Conservation (phyloP, 2,888 invertebrate species). For the Pristionchus maxplancki region DNA sequence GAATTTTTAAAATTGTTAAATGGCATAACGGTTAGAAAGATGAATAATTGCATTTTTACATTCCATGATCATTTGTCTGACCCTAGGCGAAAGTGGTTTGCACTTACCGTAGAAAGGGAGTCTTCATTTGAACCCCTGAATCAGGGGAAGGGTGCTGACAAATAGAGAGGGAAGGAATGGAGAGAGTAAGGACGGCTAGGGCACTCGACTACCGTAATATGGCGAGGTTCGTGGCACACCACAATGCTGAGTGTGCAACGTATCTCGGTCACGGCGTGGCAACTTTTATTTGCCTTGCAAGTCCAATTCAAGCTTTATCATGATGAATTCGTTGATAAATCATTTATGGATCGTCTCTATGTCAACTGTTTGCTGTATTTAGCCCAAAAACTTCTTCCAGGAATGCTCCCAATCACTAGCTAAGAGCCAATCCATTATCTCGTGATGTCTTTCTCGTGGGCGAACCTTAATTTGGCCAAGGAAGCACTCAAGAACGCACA, state of each 20-base stretch:
- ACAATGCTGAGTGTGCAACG: conserved; percentile 34
- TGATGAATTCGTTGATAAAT: background rate
- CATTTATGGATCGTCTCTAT: background rate
- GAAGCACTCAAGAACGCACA: conserved; percentile 62
- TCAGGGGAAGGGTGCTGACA: conserved; percentile 23
- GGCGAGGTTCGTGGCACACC: conserved; percentile 24
- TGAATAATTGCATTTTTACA: too few species aligned
- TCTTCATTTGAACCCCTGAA: background rate
- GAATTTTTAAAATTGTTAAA: too few species aligned
- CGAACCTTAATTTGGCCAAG: conserved; percentile 52
- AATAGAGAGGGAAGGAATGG: conserved; percentile 37
- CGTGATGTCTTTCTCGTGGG: conserved; percentile 51
- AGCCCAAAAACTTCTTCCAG: background rate
- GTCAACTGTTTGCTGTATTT: background rate
- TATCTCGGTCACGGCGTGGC: conserved; percentile 37
- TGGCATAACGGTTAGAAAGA: too few species aligned
- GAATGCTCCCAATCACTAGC: background rate
- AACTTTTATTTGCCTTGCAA: background rate
- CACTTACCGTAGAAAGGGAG: background rate
- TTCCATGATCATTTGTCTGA: too few species aligned
- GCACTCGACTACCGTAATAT: background rate
- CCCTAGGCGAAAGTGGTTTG: background rate
- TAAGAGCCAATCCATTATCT: background rate
- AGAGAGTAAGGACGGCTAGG: conserved; percentile 15
- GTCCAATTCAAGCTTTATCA: background rate